Evolutionary conservation across 2,888 invertebrate genomes (phyloP).

Genomic region (Tachystola acroxantha): DNA sequence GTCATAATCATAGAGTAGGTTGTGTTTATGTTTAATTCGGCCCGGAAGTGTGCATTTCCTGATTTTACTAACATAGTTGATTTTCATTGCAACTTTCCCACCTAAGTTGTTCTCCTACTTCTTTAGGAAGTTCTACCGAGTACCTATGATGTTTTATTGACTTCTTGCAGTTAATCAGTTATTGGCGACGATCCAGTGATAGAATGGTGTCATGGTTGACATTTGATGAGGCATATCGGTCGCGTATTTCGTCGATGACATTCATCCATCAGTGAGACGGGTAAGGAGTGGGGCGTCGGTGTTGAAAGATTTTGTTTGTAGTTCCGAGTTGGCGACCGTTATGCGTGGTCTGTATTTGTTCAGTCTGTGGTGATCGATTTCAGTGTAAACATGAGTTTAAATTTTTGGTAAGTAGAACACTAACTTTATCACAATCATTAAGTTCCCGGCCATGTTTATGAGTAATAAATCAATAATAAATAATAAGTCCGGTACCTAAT

Average conservation of each 20-base stretch:
- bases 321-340: conserved; percentile 48
- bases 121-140: too few species aligned
- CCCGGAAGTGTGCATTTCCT: conserved; percentile 15
- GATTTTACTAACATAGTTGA: background rate
- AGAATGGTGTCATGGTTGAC: conserved; percentile 55
- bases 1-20: conserved; percentile 24
- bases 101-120: background rate
- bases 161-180: conserved; percentile 20
- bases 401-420: too few species aligned
- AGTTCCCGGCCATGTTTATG: too few species aligned
- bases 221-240: conserved; percentile 33
- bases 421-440: too few species aligned
- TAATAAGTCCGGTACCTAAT: background rate
- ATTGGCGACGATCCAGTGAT: conserved; percentile 47
- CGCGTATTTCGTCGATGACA: conserved; percentile 47
- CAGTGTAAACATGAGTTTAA: conserved; percentile 8
- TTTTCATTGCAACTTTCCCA: background rate
- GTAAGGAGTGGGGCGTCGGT: conserved; percentile 34
- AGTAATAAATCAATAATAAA: too few species aligned
- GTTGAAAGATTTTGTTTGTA: conserved; percentile 41
- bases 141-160: conserved; percentile 5
- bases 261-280: conserved; percentile 39
- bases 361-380: conserved; percentile 23
- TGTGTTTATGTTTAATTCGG: conserved; percentile 11
- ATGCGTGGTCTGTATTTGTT: conserved; percentile 26